A percentile compares a stretch with the other conserved stretches of the same genome.
phyloP scores from a whole-genome alignment of 2,113 vertebrate species.

The Oceanodroma tethys region DNA sequence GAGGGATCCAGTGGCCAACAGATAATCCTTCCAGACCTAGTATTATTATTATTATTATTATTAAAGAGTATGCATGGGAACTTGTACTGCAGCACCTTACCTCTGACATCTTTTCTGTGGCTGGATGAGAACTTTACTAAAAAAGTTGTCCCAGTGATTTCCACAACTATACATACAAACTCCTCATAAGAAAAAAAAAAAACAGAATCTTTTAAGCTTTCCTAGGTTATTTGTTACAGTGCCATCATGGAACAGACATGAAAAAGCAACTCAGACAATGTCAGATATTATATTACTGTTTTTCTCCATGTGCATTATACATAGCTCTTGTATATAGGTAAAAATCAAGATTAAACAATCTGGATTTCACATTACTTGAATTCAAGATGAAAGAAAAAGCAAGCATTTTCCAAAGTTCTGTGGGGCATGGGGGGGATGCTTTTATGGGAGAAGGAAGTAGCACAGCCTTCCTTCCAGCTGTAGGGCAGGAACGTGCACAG shows the following conservation, averaged over 20 bases:
- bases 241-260: neutral
- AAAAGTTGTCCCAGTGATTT: neutral
- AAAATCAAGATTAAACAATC: neutral
- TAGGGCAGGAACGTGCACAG: neutral
- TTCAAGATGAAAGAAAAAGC: neutral
- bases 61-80: neutral
- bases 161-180: neutral
- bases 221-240: neutral
- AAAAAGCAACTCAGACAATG: neutral
- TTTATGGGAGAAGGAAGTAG: neutral
- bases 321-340: neutral
- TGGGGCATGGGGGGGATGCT: neutral
- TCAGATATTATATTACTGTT: neutral
- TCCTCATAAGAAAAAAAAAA: neutral
- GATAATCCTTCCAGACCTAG: neutral
- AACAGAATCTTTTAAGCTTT: neutral
- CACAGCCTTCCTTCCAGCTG: neutral
- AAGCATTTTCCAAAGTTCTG: neutral
- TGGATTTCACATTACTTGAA: constrained; percentile 15
- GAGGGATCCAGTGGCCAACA: neutral
- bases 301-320: neutral
- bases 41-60: neutral
- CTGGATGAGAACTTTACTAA: neutral
- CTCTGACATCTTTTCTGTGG: neutral
- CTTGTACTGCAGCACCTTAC: neutral